These are phyloP conservation scores for Liposcelis brunnea DNA, from an alignment of 2,888 invertebrate genomes.

Conservation along the genomic window DNA sequence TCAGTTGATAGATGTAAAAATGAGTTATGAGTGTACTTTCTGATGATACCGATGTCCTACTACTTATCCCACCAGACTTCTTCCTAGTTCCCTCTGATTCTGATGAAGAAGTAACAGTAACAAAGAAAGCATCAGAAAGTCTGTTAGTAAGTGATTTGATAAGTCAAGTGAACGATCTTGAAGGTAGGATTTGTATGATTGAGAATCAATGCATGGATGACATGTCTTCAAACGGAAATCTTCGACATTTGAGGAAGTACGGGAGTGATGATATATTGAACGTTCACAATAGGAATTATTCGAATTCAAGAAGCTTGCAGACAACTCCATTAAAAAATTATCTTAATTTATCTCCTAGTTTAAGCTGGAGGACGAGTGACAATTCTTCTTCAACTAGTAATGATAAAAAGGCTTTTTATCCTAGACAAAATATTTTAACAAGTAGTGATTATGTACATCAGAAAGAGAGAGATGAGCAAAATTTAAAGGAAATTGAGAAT, in stretches of 20 bases:
- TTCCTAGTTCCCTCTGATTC: conserved; percentile 36
- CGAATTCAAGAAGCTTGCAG: not conserved
- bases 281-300: not conserved
- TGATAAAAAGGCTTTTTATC: no score
- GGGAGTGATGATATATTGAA: conserved; percentile 1
- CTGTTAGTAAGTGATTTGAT: conserved; percentile 40
- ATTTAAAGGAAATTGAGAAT: not conserved
- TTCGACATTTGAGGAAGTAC: not conserved
- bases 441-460: not conserved
- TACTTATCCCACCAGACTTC: conserved; percentile 62
- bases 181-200: conserved; percentile 31
- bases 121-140: no score
- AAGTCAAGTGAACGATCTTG: conserved; percentile 40
- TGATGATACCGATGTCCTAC: conserved; percentile 67
- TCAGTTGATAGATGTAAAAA: not conserved
- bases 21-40: conserved; percentile 42
- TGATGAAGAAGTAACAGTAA: conserved; percentile 24
- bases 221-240: conserved; percentile 21
- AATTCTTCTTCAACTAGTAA: no score
- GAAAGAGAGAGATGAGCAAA: conserved; percentile 1
- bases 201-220: conserved; percentile 23
- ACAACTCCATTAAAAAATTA: not conserved
- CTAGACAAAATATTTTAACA: not conserved
- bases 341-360: not conserved
- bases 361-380: not conserved